Evolutionary conservation across 2,888 invertebrate species (phyloP), one percentile per base, ranked within the genome.

Genomic region (Lamellibrachia columna): DNA sequence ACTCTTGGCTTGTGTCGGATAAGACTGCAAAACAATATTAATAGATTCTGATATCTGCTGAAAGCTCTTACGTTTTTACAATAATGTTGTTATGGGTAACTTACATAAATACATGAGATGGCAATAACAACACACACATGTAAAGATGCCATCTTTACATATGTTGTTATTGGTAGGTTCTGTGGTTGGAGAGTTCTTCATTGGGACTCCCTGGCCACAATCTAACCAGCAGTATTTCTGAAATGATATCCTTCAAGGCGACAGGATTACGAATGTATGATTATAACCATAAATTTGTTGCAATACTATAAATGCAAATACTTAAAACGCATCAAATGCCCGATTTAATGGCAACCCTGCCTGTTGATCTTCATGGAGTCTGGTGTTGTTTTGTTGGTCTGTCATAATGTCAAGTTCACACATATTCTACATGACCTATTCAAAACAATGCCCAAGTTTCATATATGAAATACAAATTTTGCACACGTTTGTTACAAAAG

Each of bases 301-400:
- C 75, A 75, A n/a, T 75, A 75, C n/a, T 75, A 75, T 75, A 75
- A 75, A 75, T 75, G 75, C 75, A 75, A 75, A 75, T 75, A 75
- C 75, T 75, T 22, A 11, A 15, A 75, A 75, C 75, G 75, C 75
- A 75, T 75, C n/a, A 75, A 75, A 75, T 75, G 75, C 75, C 40
- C 40, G 22, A n/a, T 75, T 75, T 75, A 75, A n/a, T 22, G 75
- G 58, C 58, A 58, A 22, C 75, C 75, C n/a, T 75, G 75, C 75
- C 22, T 22, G 11, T 75, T 75, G 75, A 75, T 75, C 75, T 15
- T 6, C 22, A 75, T 75, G 75, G 2, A 6, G 22, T 75, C 75
- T 75, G n/a, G 6, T 6, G 9, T 60, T 75, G 75, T 75, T 75
- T n/a, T 75, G 15, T 75, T 11, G 75, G 75, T n/a, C 15, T 75